phyloP scores from a whole-genome alignment of 2,888 invertebrate species.

The Eremobia ochroleuca region DNA sequence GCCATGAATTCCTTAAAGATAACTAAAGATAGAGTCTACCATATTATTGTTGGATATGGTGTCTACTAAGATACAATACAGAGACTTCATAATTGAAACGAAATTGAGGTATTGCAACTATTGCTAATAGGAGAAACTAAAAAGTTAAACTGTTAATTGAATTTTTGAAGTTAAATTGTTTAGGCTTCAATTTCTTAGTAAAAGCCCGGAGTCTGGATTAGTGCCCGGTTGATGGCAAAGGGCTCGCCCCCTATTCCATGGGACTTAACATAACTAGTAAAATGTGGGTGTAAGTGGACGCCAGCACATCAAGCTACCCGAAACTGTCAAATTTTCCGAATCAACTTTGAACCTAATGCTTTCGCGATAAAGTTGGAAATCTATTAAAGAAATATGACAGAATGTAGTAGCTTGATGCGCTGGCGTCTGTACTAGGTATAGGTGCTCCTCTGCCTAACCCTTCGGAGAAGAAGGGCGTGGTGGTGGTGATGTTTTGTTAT shows the following conservation, averaged over 20 bases:
- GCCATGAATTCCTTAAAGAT: background rate
- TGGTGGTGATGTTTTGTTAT: background rate
- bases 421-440: background rate
- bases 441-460: background rate
- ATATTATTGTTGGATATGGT: background rate
- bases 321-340: too few relatives aligned
- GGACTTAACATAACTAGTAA: background rate
- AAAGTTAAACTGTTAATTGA: background rate
- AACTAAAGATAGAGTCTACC: background rate
- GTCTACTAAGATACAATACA: background rate
- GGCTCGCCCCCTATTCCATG: background rate
- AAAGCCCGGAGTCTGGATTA: background rate
- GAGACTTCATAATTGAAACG: background rate
- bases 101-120: background rate
- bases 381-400: too few relatives aligned
- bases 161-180: background rate
- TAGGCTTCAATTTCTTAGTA: background rate
- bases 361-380: too few relatives aligned
- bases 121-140: background rate
- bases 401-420: too few relatives aligned
- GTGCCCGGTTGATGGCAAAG: background rate
- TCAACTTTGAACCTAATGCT: too few relatives aligned
- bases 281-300: background rate
- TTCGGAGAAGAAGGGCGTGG: background rate
- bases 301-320: too few relatives aligned